A percentile compares a stretch with the other conserved stretches of the same genome.
Evolutionary conservation across 2,113 vertebrate genomes (phyloP).

Genomic region (Ammodramus savannarum): DNA sequence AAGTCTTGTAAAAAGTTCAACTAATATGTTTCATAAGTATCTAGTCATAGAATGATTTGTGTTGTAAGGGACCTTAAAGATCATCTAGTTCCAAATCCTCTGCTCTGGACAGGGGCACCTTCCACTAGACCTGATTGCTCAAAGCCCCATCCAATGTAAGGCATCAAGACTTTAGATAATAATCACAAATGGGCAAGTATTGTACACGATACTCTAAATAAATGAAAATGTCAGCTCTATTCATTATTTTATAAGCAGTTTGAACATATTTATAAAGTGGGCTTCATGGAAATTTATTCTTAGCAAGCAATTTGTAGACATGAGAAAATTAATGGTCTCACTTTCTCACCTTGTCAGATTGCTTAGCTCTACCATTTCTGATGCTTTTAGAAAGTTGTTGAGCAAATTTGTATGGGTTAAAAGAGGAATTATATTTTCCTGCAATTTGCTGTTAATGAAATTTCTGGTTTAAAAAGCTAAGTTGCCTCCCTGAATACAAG

Average conservation of each 20-base stretch:
- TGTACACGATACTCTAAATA: conserved; percentile 30
- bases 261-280: conserved; percentile 43
- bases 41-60: neutral
- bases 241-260: conserved; percentile 19
- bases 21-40: neutral
- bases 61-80: neutral
- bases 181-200: conserved; percentile 41
- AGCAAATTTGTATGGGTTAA: neutral
- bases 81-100: neutral
- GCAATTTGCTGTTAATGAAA: neutral
- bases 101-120: neutral
- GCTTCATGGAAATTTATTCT: conserved; percentile 19
- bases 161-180: conserved; percentile 34
- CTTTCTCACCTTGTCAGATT: neutral
- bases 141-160: neutral
- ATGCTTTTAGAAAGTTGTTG: neutral
- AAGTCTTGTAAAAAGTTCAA: neutral
- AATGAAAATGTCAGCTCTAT: conserved; percentile 51
- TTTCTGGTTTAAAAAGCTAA: neutral
- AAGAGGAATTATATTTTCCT: neutral
- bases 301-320: neutral
- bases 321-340: neutral
- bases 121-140: neutral
- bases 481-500: neutral
- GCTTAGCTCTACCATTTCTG: neutral